These are phyloP conservation scores for Scaptomyza flava DNA, from an alignment of 2,888 invertebrate species.

Conservation along the genomic window DNA sequence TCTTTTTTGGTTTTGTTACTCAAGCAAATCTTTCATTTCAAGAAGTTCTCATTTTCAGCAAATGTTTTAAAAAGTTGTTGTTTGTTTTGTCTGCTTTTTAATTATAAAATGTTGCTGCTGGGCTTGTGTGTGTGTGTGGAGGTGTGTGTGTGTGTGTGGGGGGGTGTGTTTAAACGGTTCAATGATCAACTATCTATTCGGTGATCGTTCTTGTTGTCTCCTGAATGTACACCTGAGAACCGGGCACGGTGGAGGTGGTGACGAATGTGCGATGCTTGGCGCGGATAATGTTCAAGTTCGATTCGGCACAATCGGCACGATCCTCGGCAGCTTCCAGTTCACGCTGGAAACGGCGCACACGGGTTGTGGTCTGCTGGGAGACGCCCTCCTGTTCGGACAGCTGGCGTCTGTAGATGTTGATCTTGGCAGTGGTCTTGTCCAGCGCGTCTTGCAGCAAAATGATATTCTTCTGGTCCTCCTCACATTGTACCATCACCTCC, in stretches of 20 bases:
- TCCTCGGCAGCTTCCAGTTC: conserved; percentile 99
- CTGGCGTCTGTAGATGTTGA: conserved; percentile 97
- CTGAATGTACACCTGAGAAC: conserved; percentile 95
- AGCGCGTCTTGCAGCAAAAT: conserved; percentile 94
- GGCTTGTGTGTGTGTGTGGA: conserved; percentile 27
- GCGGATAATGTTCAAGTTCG: conserved; percentile 96
- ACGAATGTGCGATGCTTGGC: conserved; percentile 99
- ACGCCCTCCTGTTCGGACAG: conserved; percentile 96
- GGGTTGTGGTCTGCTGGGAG: conserved; percentile 95
- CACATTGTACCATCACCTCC: conserved; percentile 97
- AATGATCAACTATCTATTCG: conserved; percentile 76
- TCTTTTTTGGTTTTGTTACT: conserved; percentile 26
- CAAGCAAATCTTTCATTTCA: conserved; percentile 48
- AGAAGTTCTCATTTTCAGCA: conserved; percentile 31
- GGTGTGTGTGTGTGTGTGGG: conserved; percentile 1
- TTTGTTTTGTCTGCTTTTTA: conserved; percentile 36
- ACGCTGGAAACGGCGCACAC: conserved; percentile 99
- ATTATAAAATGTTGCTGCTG: conserved; percentile 57
- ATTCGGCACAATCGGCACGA: conserved; percentile 97
- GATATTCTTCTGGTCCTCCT: conserved; percentile 98
- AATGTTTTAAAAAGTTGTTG: conserved; percentile 18
- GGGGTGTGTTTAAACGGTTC: conserved; percentile 34
- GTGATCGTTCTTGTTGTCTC: conserved; percentile 89
- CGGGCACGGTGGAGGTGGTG: conserved; percentile 96
- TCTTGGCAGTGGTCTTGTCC: conserved; percentile 94